These are phyloP conservation scores for Clarias batrachus DNA, from an alignment of 2,113 vertebrate genomes.

Conservation along the genomic window DNA sequence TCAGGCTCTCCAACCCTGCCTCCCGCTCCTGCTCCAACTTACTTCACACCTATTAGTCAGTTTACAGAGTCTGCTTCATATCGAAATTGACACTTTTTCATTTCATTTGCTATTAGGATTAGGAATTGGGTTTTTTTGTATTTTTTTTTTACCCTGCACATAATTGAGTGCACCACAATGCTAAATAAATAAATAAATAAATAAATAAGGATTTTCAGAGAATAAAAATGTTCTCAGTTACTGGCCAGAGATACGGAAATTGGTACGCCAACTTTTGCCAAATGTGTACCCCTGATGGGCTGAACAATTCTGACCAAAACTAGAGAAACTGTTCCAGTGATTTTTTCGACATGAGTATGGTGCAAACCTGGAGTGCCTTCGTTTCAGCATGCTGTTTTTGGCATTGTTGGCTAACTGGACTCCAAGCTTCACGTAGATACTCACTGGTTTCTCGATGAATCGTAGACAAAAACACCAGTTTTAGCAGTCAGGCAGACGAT, in stretches of 20 bases:
- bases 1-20: conserved; percentile 37
- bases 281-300: neutral
- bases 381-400: neutral
- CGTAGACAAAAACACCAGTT: neutral
- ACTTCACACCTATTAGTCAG: conserved; percentile 6
- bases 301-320: neutral
- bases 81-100: neutral
- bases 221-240: neutral
- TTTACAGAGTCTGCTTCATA: neutral
- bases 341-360: neutral
- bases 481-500: neutral
- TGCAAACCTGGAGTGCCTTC: neutral
- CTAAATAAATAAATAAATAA: neutral
- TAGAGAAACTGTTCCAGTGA: neutral
- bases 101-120: neutral
- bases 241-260: conserved; percentile 1
- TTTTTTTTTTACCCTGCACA: neutral
- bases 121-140: too few relatives aligned
- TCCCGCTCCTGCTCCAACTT: neutral
- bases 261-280: neutral
- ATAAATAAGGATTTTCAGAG: neutral
- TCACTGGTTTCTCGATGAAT: neutral
- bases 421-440: neutral
- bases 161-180: neutral
- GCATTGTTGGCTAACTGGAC: neutral